Evolutionary conservation across 2,113 vertebrate species (phyloP).

Genomic region (Rhombomys opimus): DNA sequence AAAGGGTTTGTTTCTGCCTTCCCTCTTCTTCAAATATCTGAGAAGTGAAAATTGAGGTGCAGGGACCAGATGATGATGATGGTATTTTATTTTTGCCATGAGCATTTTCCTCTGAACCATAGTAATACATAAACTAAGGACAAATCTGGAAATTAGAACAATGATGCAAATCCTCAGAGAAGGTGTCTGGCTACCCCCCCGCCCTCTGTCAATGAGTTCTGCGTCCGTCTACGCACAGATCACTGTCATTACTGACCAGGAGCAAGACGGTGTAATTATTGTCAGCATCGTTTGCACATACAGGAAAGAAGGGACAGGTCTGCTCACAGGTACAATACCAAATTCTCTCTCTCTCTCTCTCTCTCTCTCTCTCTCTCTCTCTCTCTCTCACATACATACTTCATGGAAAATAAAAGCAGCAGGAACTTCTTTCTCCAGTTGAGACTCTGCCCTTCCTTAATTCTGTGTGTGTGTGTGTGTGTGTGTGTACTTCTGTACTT

Average conservation of each 20-base stretch:
- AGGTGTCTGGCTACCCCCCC: constrained; percentile 41
- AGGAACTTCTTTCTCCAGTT: background rate
- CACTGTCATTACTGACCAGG: constrained; percentile 32
- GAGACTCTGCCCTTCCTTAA: background rate
- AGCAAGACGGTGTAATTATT: background rate
- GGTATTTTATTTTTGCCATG: constrained; percentile 29
- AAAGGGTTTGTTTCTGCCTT: background rate
- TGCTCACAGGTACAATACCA: background rate
- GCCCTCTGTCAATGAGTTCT: constrained; percentile 36
- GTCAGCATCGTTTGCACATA: background rate
- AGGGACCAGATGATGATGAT: no score
- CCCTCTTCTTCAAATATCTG: background rate
- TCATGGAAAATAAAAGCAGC: background rate
- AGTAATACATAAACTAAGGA: constrained; percentile 30
- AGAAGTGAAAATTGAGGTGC: background rate
- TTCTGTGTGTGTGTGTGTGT: background rate
- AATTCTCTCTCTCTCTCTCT: background rate
- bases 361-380: background rate
- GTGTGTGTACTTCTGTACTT: background rate
- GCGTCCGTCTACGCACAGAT: constrained; percentile 7
- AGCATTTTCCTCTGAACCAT: background rate
- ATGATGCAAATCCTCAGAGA: constrained; percentile 45
- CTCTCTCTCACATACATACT: background rate
- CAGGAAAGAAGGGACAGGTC: background rate
- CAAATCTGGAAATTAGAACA: constrained; percentile 50